Evolutionary conservation across 1,140 invertebrate species (phyloP).

Genomic region (Platyscapa corneri): DNA sequence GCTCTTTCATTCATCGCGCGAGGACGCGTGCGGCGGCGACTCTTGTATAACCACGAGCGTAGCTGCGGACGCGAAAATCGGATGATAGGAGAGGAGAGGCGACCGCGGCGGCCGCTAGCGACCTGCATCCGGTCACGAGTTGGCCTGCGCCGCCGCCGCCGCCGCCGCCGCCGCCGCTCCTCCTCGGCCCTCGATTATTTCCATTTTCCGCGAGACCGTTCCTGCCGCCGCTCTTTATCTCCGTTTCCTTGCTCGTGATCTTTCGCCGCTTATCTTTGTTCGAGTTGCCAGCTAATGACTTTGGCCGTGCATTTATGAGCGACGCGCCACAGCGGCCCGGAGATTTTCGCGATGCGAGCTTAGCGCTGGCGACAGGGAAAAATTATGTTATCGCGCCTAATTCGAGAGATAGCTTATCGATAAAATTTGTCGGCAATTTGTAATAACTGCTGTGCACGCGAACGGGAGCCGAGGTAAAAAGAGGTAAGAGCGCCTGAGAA

Average conservation of each 20-base stretch:
- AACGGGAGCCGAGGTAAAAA: not conserved
- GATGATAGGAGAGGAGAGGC: not conserved
- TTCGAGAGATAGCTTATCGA: not conserved
- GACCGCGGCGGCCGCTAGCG: not conserved
- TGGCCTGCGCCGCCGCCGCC: not conserved
- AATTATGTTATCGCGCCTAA: not conserved
- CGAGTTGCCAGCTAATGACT: too few species aligned
- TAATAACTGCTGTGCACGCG: not conserved
- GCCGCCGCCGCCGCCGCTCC: too few species aligned
- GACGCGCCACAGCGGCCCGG: too few species aligned
- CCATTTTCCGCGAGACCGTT: not conserved
- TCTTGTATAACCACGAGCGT: not conserved
- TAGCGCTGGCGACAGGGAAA: too few species aligned
- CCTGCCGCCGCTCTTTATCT: not conserved
- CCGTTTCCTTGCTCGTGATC: not conserved
- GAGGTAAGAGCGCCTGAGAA: not conserved
- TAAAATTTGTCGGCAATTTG: not conserved
- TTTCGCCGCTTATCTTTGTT: not conserved
- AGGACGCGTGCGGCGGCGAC: too few species aligned
- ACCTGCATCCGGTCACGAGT: slow-evolving; percentile 45
- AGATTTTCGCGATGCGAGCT: too few species aligned
- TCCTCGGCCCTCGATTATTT: too few species aligned
- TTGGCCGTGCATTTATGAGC: too few species aligned
- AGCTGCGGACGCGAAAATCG: not conserved
- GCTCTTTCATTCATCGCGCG: too few species aligned